Base-by-base conservation (phyloP, 2,888 invertebrate species). In the Sesia apiformis region DNA sequence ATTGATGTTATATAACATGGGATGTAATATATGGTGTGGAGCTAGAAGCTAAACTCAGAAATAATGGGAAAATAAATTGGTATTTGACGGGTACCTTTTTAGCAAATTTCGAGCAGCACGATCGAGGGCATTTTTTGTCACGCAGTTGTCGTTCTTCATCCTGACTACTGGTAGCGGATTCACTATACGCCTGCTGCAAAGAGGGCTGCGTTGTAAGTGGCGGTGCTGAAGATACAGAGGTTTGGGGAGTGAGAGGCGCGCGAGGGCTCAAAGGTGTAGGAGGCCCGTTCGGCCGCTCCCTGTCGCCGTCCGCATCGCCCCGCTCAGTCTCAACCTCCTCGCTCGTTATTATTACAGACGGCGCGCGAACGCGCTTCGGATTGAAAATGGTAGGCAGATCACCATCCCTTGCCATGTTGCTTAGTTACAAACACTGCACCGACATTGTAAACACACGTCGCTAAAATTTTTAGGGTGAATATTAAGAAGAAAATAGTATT, bases 331-430 rank as follows among this genome's bases (percentile, higher is more conserved):
- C 88, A 53, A 81, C 78, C 64, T 93, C 93, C 63, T 91, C 91
- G 64, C 92, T 92, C 52, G 93, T 93, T 63, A 94, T 92, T 69
- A 93, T 93, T 62, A 93, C 93, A 55, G 93, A 93, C 61, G 93
- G 93, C 57, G 93, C 91, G 59, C 93, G 91, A 56, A 92, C 92
- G 63, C 93, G 90, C 74, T 92, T 92, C 51, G 95, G 95, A 83
- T 95, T 94, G 83, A 95, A 95, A 73, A 95, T 95, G 63, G 95
- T 94, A 63, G 94, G 93, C 84, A 95, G 92, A 79, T 95, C 94
- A 68, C 93, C 93, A 91, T 93, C 93, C 64, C 93, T 90, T 63
- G 92, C 93, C 93, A 93, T 93, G 56, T 68, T 76, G 66, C 55
- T 56, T 40, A 46, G 59, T 60, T 58, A 52, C 58, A 64, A 61